Conservation (phyloP, 53 echinoderm and acorn worm species). For the Antedon mediterranea region DNA sequence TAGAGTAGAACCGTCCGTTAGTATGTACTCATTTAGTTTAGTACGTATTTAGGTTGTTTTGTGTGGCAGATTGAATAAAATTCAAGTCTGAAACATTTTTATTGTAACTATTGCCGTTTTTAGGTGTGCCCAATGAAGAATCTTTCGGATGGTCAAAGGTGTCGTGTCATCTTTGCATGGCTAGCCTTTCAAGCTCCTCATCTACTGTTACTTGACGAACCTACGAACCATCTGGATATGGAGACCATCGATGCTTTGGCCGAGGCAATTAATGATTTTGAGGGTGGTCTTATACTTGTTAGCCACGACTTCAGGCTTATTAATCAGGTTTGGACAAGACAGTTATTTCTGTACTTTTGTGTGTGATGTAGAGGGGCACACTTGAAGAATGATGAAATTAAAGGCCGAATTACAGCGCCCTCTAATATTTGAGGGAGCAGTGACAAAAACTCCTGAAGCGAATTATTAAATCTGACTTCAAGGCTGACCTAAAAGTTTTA, state of each 20-base stretch:
- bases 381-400: slow-evolving; percentile 12
- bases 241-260: slow-evolving; percentile 95
- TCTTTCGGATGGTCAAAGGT: slow-evolving; percentile 81
- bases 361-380: neutral
- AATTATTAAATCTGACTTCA: slow-evolving; percentile 6
- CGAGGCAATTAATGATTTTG: slow-evolving; percentile 80
- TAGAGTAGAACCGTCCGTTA: too few species aligned
- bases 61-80: too few species aligned
- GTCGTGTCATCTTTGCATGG: slow-evolving; percentile 92
- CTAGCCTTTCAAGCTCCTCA: slow-evolving; percentile 66
- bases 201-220: slow-evolving; percentile 83
- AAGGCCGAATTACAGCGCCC: slow-evolving; percentile 12
- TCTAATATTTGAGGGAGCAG: neutral
- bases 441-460: slow-evolving; percentile 13
- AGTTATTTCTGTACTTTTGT: neutral
- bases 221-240: slow-evolving; percentile 94
- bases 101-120: neutral
- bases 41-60: too few species aligned
- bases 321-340: slow-evolving; percentile 38
- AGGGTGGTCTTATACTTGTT: slow-evolving; percentile 78
- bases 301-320: slow-evolving; percentile 93
- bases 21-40: too few species aligned
- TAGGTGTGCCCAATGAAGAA: slow-evolving; percentile 90
- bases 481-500: neutral
- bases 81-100: too few species aligned